A percentile compares a stretch with the other conserved stretches of the same genome.
phyloP scores from a whole-genome alignment of 2,113 vertebrate species.

The Proteles cristata region DNA sequence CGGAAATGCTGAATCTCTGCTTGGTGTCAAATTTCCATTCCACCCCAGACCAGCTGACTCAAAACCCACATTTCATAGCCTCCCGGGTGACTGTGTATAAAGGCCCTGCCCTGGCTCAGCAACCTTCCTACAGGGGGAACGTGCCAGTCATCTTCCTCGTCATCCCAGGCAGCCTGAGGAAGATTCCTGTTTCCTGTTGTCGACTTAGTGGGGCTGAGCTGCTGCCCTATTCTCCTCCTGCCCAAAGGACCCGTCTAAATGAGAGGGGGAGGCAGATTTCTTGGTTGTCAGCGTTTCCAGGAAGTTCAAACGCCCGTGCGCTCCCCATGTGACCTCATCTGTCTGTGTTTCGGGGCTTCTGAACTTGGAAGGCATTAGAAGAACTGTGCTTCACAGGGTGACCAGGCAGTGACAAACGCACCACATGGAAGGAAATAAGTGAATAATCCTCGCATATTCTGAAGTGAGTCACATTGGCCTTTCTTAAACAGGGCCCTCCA shows the following conservation, averaged over 20 bases:
- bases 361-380: neutral
- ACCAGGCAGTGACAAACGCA: conserved; percentile 38
- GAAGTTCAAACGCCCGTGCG: conserved; percentile 20
- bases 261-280: neutral
- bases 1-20: neutral
- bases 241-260: accelerated
- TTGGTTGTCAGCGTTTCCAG: conserved; percentile 61
- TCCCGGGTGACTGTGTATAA: neutral
- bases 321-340: conserved; percentile 34
- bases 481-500: neutral
- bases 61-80: neutral
- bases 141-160: neutral
- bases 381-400: conserved; percentile 6
- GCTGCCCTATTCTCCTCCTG: neutral
- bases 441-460: conserved; percentile 43
- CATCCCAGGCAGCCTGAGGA: neutral
- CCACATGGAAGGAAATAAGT: conserved; percentile 60
- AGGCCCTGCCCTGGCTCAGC: neutral
- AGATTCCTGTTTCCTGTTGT: neutral
- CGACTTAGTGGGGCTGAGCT: neutral
- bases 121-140: neutral
- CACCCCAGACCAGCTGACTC: neutral
- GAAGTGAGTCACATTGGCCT: conserved; percentile 68
- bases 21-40: neutral
- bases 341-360: neutral